Percentiles rank a stretch among this genome's conserved stretches.
Conservation (phyloP, 2,888 invertebrate genomes). For the Saturnia japonica region DNA sequence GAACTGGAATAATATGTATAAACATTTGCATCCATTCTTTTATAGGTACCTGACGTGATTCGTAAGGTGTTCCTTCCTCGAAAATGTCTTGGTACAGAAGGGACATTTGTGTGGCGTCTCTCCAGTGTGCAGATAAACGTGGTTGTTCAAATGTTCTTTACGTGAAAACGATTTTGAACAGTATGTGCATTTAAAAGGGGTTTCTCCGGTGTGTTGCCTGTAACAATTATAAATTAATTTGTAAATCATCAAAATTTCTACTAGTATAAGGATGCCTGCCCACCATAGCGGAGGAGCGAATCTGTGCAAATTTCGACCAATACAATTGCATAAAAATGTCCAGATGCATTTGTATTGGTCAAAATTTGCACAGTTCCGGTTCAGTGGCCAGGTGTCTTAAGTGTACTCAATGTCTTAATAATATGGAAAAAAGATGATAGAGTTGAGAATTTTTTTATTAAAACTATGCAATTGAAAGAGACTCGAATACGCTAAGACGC, state of each 20-base stretch:
- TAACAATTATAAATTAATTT: conserved; percentile 24
- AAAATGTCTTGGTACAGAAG: conserved; percentile 88
- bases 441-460: too few relatives aligned
- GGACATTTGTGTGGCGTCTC: conserved; percentile 88
- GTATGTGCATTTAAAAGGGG: conserved; percentile 89
- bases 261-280: too few relatives aligned
- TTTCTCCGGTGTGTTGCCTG: conserved; percentile 91
- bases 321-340: too few relatives aligned
- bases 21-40: too few relatives aligned
- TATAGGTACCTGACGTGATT: conserved; percentile 81
- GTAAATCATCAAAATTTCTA: neutral
- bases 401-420: neutral
- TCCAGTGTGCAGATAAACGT: conserved; percentile 88
- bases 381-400: too few relatives aligned
- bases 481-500: neutral
- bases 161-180: conserved; percentile 84
- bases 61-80: conserved; percentile 87
- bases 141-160: conserved; percentile 94
- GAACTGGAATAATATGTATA: too few relatives aligned
- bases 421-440: too few relatives aligned
- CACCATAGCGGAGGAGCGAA: too few relatives aligned
- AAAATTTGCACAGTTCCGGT: too few relatives aligned
- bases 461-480: neutral
- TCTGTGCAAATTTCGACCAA: too few relatives aligned
- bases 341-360: too few relatives aligned